Percentiles rank a stretch among this genome's conserved stretches.
These are phyloP conservation scores for Sinohyriopsis cumingii DNA, from an alignment of 2,888 invertebrate genomes.

Conservation along the genomic window DNA sequence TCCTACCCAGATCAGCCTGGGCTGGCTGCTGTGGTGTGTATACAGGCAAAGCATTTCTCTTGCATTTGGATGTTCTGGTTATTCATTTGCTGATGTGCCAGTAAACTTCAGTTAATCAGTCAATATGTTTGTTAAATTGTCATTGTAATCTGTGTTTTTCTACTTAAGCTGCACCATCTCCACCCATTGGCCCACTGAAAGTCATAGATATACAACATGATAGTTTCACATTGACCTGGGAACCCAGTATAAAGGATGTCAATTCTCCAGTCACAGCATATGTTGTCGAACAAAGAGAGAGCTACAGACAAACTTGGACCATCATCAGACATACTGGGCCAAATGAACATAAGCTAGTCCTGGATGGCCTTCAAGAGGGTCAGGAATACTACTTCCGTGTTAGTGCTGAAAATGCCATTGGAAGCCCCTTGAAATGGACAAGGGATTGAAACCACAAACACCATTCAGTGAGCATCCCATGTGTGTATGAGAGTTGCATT, in stretches of 20 bases:
- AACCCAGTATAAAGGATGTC: conserved; percentile 78
- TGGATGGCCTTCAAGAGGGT: conserved; percentile 81
- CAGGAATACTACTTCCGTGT: conserved; percentile 90
- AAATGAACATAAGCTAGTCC: conserved; percentile 40
- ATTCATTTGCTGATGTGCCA: too few species aligned
- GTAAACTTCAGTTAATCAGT: too few species aligned
- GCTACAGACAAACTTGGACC: conserved; percentile 60
- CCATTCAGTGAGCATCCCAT: conserved; percentile 58
- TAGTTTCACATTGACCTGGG: conserved; percentile 58
- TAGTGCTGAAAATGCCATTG: conserved; percentile 88
- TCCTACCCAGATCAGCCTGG: too few species aligned
- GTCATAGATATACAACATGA: conserved; percentile 48
- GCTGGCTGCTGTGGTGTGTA: too few species aligned
- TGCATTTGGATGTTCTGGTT: too few species aligned
- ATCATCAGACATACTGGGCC: conserved; percentile 74
- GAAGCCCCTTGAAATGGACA: conserved; percentile 75
- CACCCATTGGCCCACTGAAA: conserved; percentile 56
- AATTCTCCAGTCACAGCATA: conserved; percentile 86
- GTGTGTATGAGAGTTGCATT: not conserved
- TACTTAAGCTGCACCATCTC: conserved; percentile 52
- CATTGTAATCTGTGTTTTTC: not conserved
- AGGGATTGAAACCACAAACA: conserved; percentile 56
- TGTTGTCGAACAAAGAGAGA: conserved; percentile 84
- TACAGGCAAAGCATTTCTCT: too few species aligned
- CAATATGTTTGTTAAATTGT: too few species aligned